Conservation (phyloP, 2,888 invertebrate species). For the Tenthredo scrophulariae region DNA sequence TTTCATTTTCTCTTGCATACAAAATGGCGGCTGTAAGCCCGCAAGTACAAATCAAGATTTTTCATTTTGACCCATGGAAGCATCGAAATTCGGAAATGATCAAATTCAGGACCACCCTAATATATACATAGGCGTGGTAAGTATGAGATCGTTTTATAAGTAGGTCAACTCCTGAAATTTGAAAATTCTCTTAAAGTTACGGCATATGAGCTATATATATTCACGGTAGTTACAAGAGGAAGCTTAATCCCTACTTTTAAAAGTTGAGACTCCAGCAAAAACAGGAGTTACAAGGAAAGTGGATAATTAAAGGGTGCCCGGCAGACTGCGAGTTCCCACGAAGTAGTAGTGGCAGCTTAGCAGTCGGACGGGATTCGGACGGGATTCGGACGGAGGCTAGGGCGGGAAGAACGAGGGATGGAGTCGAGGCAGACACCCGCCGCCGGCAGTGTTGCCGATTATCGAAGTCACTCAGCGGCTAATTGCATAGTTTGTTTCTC, state of each 20-base stretch:
- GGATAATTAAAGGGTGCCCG: slow-evolving; percentile 53
- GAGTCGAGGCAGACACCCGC: slow-evolving; percentile 53
- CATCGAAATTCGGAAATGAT: no score
- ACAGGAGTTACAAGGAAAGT: slow-evolving; percentile 54
- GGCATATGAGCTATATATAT: slow-evolving; percentile 22
- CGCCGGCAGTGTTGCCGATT: slow-evolving; percentile 64
- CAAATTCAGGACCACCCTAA: no score
- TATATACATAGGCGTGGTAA: no score
- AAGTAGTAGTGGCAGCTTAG: slow-evolving; percentile 52
- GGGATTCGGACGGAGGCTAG: slow-evolving; percentile 44
- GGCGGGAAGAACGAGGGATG: slow-evolving; percentile 50
- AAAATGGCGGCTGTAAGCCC: no score
- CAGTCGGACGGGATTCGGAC: slow-evolving; percentile 51
- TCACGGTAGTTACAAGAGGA: slow-evolving; percentile 42
- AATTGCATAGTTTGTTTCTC: slow-evolving; percentile 67
- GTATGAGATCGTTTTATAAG: neutral
- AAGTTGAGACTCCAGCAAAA: slow-evolving; percentile 49
- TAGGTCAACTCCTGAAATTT: slow-evolving; percentile 1
- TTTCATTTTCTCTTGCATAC: no score
- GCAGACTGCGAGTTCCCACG: slow-evolving; percentile 50
- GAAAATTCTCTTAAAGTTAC: slow-evolving; percentile 1
- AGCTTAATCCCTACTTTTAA: slow-evolving; percentile 49
- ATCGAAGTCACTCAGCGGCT: slow-evolving; percentile 64
- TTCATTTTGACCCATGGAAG: no score
- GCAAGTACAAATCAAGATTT: no score